A percentile compares a stretch with the other conserved stretches of the same genome.
These are phyloP conservation scores for Synergus gifuensis DNA, from an alignment of 2,888 invertebrate genomes.

Conservation along the genomic window DNA sequence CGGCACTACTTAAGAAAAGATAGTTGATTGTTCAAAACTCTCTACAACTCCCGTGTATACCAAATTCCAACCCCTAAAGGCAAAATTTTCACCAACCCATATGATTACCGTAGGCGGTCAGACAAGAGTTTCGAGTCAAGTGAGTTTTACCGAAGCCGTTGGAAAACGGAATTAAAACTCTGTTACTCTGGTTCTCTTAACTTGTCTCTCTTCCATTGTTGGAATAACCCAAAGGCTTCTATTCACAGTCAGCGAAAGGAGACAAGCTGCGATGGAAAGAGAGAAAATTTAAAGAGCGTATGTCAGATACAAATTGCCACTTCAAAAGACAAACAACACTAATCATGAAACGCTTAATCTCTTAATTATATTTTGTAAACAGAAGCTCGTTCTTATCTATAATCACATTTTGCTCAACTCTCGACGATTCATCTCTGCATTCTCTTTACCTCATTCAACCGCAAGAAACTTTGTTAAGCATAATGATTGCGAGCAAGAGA, in stretches of 20 bases:
- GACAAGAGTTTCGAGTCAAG: constrained; percentile 42
- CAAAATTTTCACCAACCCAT: too few relatives aligned
- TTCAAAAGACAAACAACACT: neutral
- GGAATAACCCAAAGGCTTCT: neutral
- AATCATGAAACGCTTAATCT: constrained; percentile 29
- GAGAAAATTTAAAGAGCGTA: neutral
- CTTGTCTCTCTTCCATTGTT: constrained; percentile 1
- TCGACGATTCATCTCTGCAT: constrained; percentile 3
- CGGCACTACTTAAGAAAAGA: neutral
- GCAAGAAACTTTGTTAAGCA: neutral
- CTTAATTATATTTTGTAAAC: constrained; percentile 28
- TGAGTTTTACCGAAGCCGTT: constrained; percentile 44
- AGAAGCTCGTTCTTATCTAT: constrained; percentile 18
- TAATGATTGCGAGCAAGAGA: neutral
- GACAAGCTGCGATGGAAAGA: neutral
- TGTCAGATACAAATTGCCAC: neutral
- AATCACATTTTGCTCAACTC: constrained; percentile 20
- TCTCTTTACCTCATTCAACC: neutral
- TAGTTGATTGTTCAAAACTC: too few relatives aligned
- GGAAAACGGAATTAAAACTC: constrained; percentile 29
- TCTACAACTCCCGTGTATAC: too few relatives aligned
- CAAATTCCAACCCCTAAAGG: too few relatives aligned
- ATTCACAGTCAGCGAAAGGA: neutral
- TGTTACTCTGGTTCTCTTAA: constrained; percentile 22
- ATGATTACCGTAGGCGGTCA: constrained; percentile 11